phyloP scores from a whole-genome alignment of 2,113 vertebrate species.

The Carassius auratus region DNA sequence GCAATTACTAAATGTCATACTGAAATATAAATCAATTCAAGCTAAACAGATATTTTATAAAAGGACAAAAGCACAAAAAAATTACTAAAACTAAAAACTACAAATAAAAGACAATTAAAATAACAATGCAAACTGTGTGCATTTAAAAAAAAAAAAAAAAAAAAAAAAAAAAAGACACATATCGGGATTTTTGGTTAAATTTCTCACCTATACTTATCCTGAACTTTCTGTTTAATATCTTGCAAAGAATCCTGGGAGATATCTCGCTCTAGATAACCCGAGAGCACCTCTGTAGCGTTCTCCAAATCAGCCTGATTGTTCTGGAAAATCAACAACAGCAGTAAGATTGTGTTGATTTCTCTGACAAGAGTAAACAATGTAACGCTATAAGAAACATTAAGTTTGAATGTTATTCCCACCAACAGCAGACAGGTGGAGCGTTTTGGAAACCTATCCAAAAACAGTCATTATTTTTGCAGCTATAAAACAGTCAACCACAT shows the following conservation, averaged over 20 bases:
- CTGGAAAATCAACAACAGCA: constrained; percentile 58
- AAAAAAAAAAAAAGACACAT: too few species aligned
- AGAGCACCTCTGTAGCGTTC: constrained; percentile 98
- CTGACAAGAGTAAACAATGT: not conserved
- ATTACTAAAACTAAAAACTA: too few species aligned
- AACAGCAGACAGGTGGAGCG: not conserved
- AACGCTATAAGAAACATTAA: not conserved
- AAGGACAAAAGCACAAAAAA: too few species aligned
- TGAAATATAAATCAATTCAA: too few species aligned
- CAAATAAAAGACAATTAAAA: not conserved
- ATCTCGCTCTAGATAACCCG: constrained; percentile 98
- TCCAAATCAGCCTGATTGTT: constrained; percentile 99
- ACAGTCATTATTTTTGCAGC: not conserved
- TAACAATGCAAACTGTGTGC: not conserved
- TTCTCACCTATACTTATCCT: constrained; percentile 98
- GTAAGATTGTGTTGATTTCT: not conserved
- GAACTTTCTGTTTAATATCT: constrained; percentile 99
- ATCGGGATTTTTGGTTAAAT: not conserved
- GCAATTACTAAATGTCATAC: too few species aligned
- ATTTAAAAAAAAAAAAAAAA: too few species aligned
- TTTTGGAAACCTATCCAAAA: not conserved
- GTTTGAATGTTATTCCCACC: not conserved
- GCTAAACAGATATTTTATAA: too few species aligned
- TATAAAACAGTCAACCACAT: not conserved
- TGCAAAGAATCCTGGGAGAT: constrained; percentile 99